Percentiles rank a stretch among this genome's conserved stretches.
These are phyloP conservation scores for Aphelenchoides avenae DNA, from an alignment of 1,140 invertebrate species.

Conservation along the genomic window DNA sequence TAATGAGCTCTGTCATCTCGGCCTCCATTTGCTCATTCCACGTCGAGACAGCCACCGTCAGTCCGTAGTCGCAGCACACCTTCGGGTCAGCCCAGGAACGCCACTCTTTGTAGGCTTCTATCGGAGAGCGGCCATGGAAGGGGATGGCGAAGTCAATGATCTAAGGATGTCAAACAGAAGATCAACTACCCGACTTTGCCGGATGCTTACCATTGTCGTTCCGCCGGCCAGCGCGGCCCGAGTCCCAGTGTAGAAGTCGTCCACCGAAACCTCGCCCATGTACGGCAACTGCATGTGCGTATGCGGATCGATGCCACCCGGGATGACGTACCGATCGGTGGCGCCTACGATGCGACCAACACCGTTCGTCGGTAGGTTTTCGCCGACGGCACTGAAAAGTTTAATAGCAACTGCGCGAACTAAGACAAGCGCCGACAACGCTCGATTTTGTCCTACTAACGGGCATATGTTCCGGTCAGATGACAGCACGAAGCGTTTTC, in stretches of 20 bases:
- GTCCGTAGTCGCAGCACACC: conserved; percentile 92
- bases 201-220: conserved; percentile 83
- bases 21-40: conserved; percentile 73
- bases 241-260: conserved; percentile 85
- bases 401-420: too few species aligned
- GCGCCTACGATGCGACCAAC: too few species aligned
- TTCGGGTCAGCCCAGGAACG: conserved; percentile 75
- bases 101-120: conserved; percentile 88
- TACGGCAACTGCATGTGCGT: conserved; percentile 78
- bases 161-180: too few species aligned
- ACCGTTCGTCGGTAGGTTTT: too few species aligned
- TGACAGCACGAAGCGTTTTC: too few species aligned
- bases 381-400: too few species aligned
- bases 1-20: conserved; percentile 62
- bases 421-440: too few species aligned
- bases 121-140: conserved; percentile 71
- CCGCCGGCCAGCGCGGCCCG: conserved; percentile 81
- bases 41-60: conserved; percentile 85
- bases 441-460: too few species aligned
- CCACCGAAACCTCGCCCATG: conserved; percentile 73
- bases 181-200: too few species aligned
- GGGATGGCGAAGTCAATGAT: conserved; percentile 59
- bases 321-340: conserved; percentile 64
- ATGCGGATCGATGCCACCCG: conserved; percentile 78
- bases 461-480: too few species aligned